phyloP scores from a whole-genome alignment of 2,888 invertebrate species.

The Epistrophe grossulariae region DNA sequence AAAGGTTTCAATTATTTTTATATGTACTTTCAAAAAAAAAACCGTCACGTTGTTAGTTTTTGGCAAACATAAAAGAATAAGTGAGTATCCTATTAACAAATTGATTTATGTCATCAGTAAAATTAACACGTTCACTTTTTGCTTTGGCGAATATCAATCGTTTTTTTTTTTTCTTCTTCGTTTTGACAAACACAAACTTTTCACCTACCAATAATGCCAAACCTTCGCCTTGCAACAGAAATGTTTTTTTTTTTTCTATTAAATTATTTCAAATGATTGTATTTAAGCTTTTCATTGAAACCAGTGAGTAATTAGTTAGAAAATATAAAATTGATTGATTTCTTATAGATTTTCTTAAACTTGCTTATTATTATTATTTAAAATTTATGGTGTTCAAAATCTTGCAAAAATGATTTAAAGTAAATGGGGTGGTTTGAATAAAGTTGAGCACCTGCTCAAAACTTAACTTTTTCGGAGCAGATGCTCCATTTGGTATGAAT shows the following conservation, averaged over 20 bases:
- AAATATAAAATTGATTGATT: too few species aligned
- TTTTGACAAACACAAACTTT: background rate
- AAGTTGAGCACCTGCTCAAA: too few species aligned
- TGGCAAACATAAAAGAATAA: slow-evolving; percentile 26
- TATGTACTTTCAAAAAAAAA: slow-evolving; percentile 22
- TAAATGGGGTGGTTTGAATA: too few species aligned
- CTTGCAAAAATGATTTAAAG: too few species aligned
- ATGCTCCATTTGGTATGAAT: too few species aligned
- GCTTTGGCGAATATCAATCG: slow-evolving; percentile 31
- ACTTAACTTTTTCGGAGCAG: too few species aligned
- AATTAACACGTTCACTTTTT: slow-evolving; percentile 53
- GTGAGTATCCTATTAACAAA: background rate
- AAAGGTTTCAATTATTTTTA: slow-evolving; percentile 3
- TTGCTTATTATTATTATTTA: too few species aligned
- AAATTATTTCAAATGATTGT: too few species aligned
- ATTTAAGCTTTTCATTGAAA: too few species aligned
- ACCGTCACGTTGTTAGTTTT: slow-evolving; percentile 42
- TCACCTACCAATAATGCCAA: background rate
- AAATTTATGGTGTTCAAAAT: too few species aligned
- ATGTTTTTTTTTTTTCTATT: background rate
- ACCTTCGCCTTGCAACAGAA: background rate
- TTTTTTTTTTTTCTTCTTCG: background rate
- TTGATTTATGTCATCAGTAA: slow-evolving; percentile 52
- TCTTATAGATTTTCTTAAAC: too few species aligned
- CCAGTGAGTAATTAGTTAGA: too few species aligned